These are phyloP conservation scores for Grus americana DNA, from an alignment of 2,113 vertebrate species.

Conservation along the genomic window DNA sequence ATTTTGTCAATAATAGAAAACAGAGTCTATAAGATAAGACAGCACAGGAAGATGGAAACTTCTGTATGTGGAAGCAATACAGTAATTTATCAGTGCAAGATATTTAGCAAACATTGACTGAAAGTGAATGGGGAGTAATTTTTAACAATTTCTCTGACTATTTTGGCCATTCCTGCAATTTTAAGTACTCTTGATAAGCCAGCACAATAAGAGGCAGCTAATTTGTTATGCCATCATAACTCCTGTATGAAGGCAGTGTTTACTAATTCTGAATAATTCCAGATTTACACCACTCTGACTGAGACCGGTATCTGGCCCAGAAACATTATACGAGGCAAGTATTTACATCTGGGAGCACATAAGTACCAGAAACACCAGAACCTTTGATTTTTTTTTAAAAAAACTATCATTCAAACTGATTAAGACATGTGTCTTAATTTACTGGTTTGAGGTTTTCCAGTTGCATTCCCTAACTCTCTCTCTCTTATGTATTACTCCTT, in stretches of 20 bases:
- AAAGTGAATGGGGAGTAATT: neutral
- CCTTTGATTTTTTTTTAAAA: neutral
- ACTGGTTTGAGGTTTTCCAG: conserved; percentile 59
- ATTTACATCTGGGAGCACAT: conserved; percentile 31
- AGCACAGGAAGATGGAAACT: neutral
- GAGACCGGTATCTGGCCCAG: neutral
- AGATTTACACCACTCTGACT: conserved; percentile 28
- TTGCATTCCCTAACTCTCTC: conserved; percentile 1
- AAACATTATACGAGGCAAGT: conserved; percentile 23
- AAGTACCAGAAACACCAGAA: conserved; percentile 38
- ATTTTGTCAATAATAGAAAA: neutral
- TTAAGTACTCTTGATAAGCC: neutral
- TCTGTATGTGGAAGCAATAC: neutral
- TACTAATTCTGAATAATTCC: conserved; percentile 28
- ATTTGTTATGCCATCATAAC: neutral
- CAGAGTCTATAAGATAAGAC: neutral
- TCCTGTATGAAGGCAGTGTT: neutral
- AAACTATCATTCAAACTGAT: conserved; percentile 54
- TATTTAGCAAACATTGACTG: neutral
- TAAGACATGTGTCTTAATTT: conserved; percentile 60
- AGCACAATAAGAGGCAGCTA: neutral
- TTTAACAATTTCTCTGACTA: neutral
- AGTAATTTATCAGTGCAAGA: neutral
- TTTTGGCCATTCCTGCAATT: neutral
- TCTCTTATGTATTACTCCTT: neutral